Percentiles rank a stretch among this genome's conserved stretches.
These are phyloP conservation scores for Gastracanthus pulcherrimus DNA, from an alignment of 2,888 invertebrate genomes.

Conservation along the genomic window DNA sequence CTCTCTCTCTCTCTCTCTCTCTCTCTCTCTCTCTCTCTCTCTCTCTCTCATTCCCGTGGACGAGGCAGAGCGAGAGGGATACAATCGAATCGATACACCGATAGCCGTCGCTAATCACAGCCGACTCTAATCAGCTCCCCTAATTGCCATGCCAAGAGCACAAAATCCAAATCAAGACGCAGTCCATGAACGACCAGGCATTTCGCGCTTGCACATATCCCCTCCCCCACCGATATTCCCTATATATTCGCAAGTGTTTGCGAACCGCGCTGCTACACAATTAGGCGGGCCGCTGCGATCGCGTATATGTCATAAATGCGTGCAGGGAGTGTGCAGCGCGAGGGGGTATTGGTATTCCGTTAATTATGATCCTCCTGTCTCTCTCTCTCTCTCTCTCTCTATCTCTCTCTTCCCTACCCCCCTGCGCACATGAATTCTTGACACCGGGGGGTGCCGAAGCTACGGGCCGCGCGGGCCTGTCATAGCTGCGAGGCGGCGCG, in stretches of 20 bases:
- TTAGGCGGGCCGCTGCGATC: slow-evolving; percentile 72
- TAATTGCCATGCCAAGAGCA: slow-evolving; percentile 54
- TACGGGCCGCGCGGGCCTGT: slow-evolving; percentile 75
- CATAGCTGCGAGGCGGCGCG: slow-evolving; percentile 63
- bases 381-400: not conserved
- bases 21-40: too few species aligned
- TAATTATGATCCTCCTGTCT: slow-evolving; percentile 73
- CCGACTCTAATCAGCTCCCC: slow-evolving; percentile 52
- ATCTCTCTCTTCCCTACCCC: slow-evolving; percentile 41
- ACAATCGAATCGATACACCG: slow-evolving; percentile 32
- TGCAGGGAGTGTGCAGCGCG: slow-evolving; percentile 12
- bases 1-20: too few species aligned
- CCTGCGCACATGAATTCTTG: slow-evolving; percentile 74
- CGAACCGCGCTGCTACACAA: slow-evolving; percentile 63
- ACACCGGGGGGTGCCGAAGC: slow-evolving; percentile 72
- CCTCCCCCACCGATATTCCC: too few species aligned
- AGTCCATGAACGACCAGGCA: slow-evolving; percentile 48
- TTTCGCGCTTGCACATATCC: slow-evolving; percentile 1
- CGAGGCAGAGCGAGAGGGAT: not conserved
- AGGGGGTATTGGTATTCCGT: slow-evolving; percentile 75
- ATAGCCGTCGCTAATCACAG: slow-evolving; percentile 51
- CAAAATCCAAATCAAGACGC: slow-evolving; percentile 50
- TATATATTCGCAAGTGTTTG: not conserved
- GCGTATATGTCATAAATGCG: slow-evolving; percentile 51
- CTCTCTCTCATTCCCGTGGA: too few species aligned